Percentiles rank a stretch among this genome's conserved stretches.
Conservation (phyloP, 2,797 vertebrate genomes). For the Adelosebastes latens region DNA sequence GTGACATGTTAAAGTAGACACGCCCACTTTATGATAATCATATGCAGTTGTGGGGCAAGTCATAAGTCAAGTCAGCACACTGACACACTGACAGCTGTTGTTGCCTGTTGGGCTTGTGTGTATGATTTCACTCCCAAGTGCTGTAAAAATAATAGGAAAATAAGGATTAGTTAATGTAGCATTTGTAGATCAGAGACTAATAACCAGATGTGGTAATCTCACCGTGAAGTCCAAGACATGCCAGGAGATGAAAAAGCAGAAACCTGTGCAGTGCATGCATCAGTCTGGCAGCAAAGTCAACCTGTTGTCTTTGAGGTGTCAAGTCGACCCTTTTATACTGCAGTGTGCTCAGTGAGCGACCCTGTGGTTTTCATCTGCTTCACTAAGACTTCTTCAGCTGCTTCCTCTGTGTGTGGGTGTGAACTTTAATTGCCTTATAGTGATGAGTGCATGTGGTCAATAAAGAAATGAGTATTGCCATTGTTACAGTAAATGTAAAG, state of each 20-base stretch:
- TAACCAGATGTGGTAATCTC: not conserved
- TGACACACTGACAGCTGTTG: no score
- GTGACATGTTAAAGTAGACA: not conserved
- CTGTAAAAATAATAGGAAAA: not conserved
- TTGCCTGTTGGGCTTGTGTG: not conserved
- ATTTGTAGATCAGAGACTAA: not conserved
- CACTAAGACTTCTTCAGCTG: accelerated
- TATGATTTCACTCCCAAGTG: conserved; percentile 52
- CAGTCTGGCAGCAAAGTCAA: not conserved
- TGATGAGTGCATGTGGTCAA: not conserved
- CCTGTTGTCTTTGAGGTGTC: not conserved
- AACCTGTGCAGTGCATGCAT: not conserved
- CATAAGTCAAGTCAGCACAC: no score
- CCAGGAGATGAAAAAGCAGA: conserved; percentile 20
- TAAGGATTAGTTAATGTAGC: not conserved
- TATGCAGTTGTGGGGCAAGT: no score
- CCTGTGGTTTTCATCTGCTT: conserved; percentile 6
- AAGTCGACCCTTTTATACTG: not conserved
- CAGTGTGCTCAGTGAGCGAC: not conserved
- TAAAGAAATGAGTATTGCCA: not conserved
- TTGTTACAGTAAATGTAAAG: not conserved
- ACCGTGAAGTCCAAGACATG: conserved; percentile 12
- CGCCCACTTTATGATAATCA: no score
- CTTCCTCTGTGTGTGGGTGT: not conserved
- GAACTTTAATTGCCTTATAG: no score